phyloP scores from a whole-genome alignment of 2,113 vertebrate genomes.

The Pomatostomus ruficeps region DNA sequence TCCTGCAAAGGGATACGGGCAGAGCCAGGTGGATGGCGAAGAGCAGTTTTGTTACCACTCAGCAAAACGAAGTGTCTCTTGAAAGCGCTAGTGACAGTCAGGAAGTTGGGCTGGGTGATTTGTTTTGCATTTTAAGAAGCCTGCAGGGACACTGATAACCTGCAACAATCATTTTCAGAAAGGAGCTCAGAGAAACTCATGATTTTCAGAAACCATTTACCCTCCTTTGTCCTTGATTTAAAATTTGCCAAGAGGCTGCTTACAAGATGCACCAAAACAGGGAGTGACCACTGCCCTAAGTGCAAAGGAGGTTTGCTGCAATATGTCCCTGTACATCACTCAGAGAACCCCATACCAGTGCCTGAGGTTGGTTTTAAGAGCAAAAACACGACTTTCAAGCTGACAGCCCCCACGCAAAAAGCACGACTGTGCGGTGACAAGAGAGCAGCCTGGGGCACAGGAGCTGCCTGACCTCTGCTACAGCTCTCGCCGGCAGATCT shows the following conservation, averaged over 20 bases:
- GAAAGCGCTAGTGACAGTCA: not conserved
- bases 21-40: not conserved
- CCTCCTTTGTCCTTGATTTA: constrained; percentile 6
- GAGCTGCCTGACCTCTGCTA: constrained; percentile 55
- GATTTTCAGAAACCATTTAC: not conserved
- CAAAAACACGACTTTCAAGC: constrained; percentile 30
- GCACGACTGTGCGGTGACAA: not conserved
- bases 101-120: constrained; percentile 34
- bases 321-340: not conserved
- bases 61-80: not conserved
- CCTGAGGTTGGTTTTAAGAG: constrained; percentile 32
- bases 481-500: not conserved
- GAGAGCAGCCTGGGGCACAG: constrained; percentile 52
- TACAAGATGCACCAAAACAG: not conserved
- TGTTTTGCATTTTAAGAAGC: constrained; percentile 29
- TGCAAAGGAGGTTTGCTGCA: not conserved
- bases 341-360: not conserved
- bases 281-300: not conserved
- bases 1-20: not conserved
- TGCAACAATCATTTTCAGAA: not conserved
- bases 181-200: not conserved
- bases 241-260: not conserved
- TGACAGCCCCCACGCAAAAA: constrained; percentile 21
- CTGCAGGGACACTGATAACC: not conserved
- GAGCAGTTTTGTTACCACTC: not conserved